A percentile compares a stretch with the other conserved stretches of the same genome.
Conservation (phyloP, 2,888 invertebrate species). For the Pelosia muscerda region DNA sequence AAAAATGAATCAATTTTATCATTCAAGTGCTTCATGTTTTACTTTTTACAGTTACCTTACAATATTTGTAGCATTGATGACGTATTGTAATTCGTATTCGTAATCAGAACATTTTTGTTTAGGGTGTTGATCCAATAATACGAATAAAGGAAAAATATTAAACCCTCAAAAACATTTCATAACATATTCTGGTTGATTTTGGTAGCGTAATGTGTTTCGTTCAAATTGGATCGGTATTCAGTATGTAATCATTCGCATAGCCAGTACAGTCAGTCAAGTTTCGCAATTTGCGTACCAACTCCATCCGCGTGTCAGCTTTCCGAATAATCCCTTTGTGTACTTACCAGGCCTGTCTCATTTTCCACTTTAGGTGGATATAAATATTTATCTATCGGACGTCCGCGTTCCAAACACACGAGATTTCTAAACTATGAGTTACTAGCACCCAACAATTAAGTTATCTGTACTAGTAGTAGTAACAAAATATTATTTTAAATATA, state of each 20-base stretch:
- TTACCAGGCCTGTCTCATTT: not conserved
- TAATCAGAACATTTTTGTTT: not conserved
- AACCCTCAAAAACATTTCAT: not conserved
- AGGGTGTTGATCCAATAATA: not conserved
- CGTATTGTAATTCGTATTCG: not conserved
- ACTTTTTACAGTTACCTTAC: too few relatives aligned
- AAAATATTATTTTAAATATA: not conserved
- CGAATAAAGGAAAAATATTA: not conserved
- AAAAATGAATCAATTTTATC: too few relatives aligned
- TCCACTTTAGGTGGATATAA: slow-evolving; percentile 4
- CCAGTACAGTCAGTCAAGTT: slow-evolving; percentile 5
- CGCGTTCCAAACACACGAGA: not conserved
- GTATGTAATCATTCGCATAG: not conserved
- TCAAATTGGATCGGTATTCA: not conserved
- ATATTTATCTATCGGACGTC: not conserved
- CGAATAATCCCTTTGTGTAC: not conserved
- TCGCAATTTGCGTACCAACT: not conserved
- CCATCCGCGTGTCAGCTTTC: not conserved
- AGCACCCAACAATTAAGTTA: too few relatives aligned
- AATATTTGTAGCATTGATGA: too few relatives aligned
- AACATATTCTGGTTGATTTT: not conserved
- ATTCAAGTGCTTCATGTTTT: too few relatives aligned
- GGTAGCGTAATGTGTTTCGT: not conserved
- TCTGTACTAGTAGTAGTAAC: not conserved
- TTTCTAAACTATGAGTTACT: not conserved